Conservation (phyloP, 2,888 invertebrate genomes). For the Leptogaster cylindrica region DNA sequence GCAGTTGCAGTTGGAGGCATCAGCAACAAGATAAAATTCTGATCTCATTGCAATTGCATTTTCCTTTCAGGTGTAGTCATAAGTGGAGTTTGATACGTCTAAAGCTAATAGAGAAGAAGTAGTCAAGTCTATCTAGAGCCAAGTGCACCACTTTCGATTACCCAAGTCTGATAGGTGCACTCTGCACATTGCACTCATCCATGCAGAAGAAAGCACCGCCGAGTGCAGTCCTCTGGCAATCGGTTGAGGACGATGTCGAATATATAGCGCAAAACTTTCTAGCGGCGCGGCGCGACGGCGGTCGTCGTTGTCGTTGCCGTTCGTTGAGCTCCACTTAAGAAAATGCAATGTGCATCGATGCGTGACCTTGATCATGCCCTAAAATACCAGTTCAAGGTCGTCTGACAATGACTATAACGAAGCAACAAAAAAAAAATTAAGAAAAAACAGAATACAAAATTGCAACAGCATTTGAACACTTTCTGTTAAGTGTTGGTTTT, state of each 20-base stretch:
- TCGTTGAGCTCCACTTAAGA: neutral
- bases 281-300: neutral
- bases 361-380: slow-evolving; percentile 45
- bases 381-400: slow-evolving; percentile 46
- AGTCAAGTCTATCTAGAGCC: slow-evolving; percentile 1
- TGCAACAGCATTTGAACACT: too few species aligned
- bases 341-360: slow-evolving; percentile 41
- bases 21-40: slow-evolving; percentile 20
- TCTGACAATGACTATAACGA: too few species aligned
- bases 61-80: neutral
- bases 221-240: neutral
- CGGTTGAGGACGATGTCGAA: neutral
- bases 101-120: neutral
- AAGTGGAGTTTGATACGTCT: neutral
- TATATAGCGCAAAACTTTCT: slow-evolving; percentile 12
- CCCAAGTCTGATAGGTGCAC: slow-evolving; percentile 14
- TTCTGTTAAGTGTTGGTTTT: too few species aligned
- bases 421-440: too few species aligned
- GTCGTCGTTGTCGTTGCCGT: too few species aligned
- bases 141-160: slow-evolving; percentile 27
- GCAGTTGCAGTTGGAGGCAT: too few species aligned
- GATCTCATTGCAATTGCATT: slow-evolving; percentile 13
- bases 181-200: slow-evolving; percentile 20
- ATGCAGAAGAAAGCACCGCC: slow-evolving; percentile 29
- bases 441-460: too few species aligned